Conservation (phyloP, 2,888 invertebrate species). For the Cantharis lateralis region DNA sequence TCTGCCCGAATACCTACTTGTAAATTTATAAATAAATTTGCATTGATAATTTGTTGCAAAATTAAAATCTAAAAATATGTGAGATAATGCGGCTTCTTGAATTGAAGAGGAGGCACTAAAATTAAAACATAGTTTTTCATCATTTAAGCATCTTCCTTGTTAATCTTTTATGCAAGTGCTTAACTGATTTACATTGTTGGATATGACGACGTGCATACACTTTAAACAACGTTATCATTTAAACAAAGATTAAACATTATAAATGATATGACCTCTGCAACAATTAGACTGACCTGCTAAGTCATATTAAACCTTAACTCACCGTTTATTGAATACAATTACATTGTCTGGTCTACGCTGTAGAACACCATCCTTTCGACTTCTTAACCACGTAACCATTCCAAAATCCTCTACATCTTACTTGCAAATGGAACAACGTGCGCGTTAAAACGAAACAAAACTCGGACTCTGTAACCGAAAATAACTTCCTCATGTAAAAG, state of each 20-base stretch:
- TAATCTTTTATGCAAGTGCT: conserved; percentile 20
- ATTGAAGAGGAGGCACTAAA: background rate
- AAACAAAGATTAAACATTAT: conserved; percentile 56
- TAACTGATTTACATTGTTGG: conserved; percentile 28
- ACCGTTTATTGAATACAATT: conserved; percentile 55
- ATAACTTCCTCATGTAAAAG: background rate
- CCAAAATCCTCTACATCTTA: conserved; percentile 5
- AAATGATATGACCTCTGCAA: conserved; percentile 58
- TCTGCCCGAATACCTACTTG: background rate
- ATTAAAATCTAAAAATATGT: background rate
- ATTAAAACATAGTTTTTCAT: background rate
- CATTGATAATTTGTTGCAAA: background rate
- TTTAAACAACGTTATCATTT: conserved; percentile 51
- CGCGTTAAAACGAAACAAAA: conserved; percentile 11
- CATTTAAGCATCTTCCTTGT: background rate
- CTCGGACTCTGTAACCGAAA: conserved; percentile 7
- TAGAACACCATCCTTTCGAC: conserved; percentile 41
- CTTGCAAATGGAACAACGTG: conserved; percentile 8
- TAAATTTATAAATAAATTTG: background rate
- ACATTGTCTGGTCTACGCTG: conserved; percentile 44
- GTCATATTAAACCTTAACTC: conserved; percentile 50
- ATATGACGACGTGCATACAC: conserved; percentile 43
- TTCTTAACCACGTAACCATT: conserved; percentile 12
- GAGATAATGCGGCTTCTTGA: background rate
- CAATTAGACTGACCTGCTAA: conserved; percentile 57